Base-by-base conservation (phyloP, 1,140 invertebrate species). In the Acromyrmex charruanus region DNA sequence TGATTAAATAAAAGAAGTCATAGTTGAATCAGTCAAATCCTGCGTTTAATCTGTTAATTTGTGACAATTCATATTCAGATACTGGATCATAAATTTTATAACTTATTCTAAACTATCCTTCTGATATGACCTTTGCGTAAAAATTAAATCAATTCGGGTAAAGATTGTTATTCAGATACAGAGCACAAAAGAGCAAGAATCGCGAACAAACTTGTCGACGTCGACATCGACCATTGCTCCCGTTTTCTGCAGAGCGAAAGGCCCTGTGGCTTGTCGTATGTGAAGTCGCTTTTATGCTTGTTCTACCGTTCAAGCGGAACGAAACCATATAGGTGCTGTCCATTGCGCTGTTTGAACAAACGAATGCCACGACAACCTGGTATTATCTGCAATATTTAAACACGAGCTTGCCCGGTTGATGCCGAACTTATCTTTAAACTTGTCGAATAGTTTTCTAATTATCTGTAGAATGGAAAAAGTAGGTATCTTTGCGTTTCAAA, bases 311-410 rank as follows among this genome's bases (percentile, higher is more conserved):
- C 68, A 88, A 63, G 80, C 88, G 88, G 66, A 89, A 92, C 92
- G 89, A 91, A 92, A 92, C 87, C 85, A 44, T 21, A 89, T 80
- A 69, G 86, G 66, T 79, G 85, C 79, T 74, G 91, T 77, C 77
- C 86, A 88, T 84, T 75, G 77, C 77, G 69, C 81, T 86, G 90
- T 91, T 90, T 92, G 87, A 91, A 88, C 80, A 89, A 80, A 87
- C 88, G 86, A 89, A 92, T 85, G 55, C 51, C 25, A 39, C 6
- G 39, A 25, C 63, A 61, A 39, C 21, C 51, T 63, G 44, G 82
- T 72, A 72, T 58, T 77, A 14, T 66, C 35, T n/a, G 35, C 53
- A 81, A 89, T 89, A 86, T 79, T 77, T 77, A 59, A 59, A 55
- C 25, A 12, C 7, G 18, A 14, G 58, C 49, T 74, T 66, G 18